Base-by-base conservation (phyloP, 1,140 invertebrate species). In the Drepana arcuata region DNA sequence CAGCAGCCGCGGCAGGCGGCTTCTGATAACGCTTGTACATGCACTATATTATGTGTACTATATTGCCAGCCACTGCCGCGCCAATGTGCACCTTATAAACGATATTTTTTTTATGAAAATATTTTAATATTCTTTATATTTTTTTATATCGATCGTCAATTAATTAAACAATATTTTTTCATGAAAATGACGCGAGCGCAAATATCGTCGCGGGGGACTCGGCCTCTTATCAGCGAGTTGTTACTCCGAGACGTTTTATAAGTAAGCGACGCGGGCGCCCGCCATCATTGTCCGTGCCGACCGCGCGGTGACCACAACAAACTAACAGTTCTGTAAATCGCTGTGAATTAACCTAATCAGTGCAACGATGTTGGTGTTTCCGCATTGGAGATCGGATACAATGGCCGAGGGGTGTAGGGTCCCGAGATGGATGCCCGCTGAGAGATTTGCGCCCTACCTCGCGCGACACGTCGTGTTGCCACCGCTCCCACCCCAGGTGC, bases 131-230 rank as follows among this genome's bases (percentile, higher is more conserved):
- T n/a, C n/a, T n/a, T n/a, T n/a, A n/a, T n/a, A n/a, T n/a, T n/a
- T n/a, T n/a, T n/a, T n/a, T n/a, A n/a, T n/a, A n/a, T n/a, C n/a
- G n/a, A n/a, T n/a, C n/a, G n/a, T n/a, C n/a, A n/a, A n/a, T n/a
- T n/a, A n/a, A n/a, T n/a, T n/a, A n/a, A n/a, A n/a, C n/a, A n/a
- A n/a, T n/a, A n/a, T n/a, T n/a, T n/a, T n/a, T n/a, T n/a, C n/a
- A n/a, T n/a, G n/a, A n/a, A n/a, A n/a, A n/a, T n/a, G n/a, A n/a
- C n/a, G n/a, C n/a, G n/a, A n/a, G n/a, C n/a, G n/a, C n/a, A n/a
- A n/a, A n/a, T n/a, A n/a, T n/a, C n/a, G 75, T 79, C 78, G 78
- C 73, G 62, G 78, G 77, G 78, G 74, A 71, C 45, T 69, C 60
- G 49, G 40, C 34, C 45, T 38, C 64, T 78, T 82, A 82, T 82